Evolutionary conservation across 2,888 invertebrate genomes (phyloP).

Genomic region (Synergus itoensis): DNA sequence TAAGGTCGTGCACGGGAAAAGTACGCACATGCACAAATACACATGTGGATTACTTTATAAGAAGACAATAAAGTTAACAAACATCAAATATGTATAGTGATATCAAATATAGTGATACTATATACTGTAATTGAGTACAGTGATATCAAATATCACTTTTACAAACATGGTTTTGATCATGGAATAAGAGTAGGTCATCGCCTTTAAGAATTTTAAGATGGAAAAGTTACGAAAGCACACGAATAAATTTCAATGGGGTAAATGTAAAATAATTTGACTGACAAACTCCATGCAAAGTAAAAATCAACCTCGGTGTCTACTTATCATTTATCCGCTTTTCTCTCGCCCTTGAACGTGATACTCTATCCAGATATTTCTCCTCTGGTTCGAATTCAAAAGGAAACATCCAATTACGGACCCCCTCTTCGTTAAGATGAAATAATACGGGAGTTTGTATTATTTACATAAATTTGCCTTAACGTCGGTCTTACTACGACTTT

Average conservation of each 20-base stretch:
- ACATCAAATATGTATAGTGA: no score
- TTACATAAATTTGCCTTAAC: slow-evolving; percentile 48
- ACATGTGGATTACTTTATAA: slow-evolving; percentile 20
- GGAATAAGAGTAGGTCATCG: no score
- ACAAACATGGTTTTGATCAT: no score
- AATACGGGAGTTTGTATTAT: slow-evolving; percentile 30
- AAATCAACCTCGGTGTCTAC: not conserved
- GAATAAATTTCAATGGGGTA: not conserved
- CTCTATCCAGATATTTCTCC: not conserved
- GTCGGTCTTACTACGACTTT: slow-evolving; percentile 38
- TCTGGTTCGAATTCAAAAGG: slow-evolving; percentile 22
- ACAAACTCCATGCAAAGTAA: not conserved
- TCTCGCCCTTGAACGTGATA: not conserved
- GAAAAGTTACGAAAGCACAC: not conserved
- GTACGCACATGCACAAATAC: slow-evolving; percentile 24
- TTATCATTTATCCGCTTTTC: not conserved
- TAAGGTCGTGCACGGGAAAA: slow-evolving; percentile 24
- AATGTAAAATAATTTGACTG: not conserved
- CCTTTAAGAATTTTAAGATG: no score
- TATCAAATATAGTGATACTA: no score
- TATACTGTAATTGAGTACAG: no score
- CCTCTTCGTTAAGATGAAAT: slow-evolving; percentile 45
- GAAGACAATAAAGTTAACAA: not conserved
- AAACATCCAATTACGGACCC: slow-evolving; percentile 44
- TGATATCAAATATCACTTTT: no score